A percentile compares a stretch with the other conserved stretches of the same genome.
phyloP scores from a whole-genome alignment of 2,888 invertebrate species.

The Leucophenga montana region DNA sequence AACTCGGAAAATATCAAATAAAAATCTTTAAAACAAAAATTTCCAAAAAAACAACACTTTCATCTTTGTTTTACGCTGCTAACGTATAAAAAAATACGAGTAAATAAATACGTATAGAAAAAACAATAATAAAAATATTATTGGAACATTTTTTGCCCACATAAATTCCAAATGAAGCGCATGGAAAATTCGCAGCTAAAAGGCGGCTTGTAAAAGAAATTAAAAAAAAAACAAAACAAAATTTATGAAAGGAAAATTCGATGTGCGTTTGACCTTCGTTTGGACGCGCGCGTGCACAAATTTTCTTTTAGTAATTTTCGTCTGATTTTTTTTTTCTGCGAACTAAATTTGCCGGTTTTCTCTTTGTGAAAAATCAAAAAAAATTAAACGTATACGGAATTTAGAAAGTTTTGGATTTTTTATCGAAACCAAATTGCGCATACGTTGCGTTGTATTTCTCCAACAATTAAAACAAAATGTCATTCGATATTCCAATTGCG shows the following conservation, averaged over 20 bases:
- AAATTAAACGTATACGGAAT: neutral
- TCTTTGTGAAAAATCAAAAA: neutral
- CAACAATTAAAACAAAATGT: constrained; percentile 51
- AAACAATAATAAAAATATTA: neutral
- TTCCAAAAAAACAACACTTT: no score
- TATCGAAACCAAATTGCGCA: no score
- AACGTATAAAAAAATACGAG: no score
- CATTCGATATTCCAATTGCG: constrained; percentile 69
- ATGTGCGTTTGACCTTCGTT: constrained; percentile 36
- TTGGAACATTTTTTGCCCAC: no score
- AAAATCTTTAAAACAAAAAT: no score
- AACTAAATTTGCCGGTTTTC: constrained; percentile 17
- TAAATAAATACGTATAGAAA: no score
- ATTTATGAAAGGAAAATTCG: constrained; percentile 25
- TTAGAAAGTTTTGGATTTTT: no score
- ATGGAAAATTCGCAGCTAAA: no score
- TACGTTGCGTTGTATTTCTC: neutral
- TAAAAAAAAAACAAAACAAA: neutral
- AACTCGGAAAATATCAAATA: no score
- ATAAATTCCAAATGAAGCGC: neutral
- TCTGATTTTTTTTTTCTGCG: neutral
- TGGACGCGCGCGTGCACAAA: constrained; percentile 6
- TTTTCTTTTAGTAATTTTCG: constrained; percentile 6
- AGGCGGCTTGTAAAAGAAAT: neutral
- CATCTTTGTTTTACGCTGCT: no score